Conservation (phyloP, 2,797 vertebrate genomes). For the Erethizon dorsatum region DNA sequence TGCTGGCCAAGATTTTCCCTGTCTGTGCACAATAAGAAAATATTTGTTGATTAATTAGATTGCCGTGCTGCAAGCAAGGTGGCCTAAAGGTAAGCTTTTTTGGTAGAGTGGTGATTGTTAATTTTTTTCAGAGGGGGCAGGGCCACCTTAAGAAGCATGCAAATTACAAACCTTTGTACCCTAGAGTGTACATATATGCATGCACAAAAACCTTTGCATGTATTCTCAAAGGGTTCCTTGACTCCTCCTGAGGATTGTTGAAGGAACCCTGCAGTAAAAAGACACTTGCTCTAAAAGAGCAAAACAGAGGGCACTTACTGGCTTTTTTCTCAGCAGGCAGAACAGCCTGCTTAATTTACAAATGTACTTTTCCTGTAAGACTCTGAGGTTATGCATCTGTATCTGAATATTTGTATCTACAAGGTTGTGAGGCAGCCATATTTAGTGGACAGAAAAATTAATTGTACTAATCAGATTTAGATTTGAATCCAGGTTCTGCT, state of each 20-base stretch:
- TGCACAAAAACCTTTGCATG: not conserved
- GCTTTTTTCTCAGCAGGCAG: not conserved
- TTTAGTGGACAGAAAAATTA: not conserved
- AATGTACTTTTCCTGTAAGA: not conserved
- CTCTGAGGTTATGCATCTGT: not conserved
- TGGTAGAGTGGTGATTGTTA: not conserved
- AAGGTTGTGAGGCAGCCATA: not conserved
- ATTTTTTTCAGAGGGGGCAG: not conserved
- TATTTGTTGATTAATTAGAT: constrained; percentile 34
- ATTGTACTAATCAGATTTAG: not conserved
- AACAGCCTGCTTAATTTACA: not conserved
- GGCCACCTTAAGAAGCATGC: not conserved
- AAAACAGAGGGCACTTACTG: not conserved
- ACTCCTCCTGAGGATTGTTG: not conserved
- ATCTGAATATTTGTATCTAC: not conserved
- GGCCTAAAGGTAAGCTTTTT: not conserved
- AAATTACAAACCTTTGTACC: not conserved
- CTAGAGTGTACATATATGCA: not conserved
- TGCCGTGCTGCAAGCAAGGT: not conserved
- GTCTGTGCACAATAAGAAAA: not conserved
- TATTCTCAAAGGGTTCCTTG: not conserved
- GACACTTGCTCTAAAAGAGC: not conserved
- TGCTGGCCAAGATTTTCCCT: not conserved
- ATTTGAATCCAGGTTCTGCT: constrained; percentile 2
- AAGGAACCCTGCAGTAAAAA: not conserved